Evolutionary conservation across 2,113 vertebrate species (phyloP).

Genomic region (Anolis sagrei): DNA sequence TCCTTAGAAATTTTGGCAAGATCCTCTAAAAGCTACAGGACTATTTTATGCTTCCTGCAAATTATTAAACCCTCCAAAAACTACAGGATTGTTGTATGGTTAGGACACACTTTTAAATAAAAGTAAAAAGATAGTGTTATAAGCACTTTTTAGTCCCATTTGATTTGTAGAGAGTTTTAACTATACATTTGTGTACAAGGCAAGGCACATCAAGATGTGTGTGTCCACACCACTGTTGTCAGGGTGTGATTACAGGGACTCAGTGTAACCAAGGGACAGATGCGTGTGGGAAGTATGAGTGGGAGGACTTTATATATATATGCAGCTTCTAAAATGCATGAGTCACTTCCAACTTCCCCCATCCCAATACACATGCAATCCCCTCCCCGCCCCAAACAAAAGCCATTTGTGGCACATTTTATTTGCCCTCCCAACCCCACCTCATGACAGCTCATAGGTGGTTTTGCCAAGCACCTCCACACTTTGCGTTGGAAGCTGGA

Average conservation of each 20-base stretch:
- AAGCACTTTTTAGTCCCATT: not conserved
- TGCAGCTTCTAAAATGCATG: not conserved
- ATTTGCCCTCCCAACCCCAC: not conserved
- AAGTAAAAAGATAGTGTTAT: not conserved
- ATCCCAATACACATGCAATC: not conserved
- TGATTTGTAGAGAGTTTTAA: not conserved
- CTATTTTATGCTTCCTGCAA: too few relatives aligned
- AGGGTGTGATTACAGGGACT: slow-evolving; percentile 15
- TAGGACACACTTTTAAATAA: not conserved
- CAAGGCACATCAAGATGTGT: not conserved
- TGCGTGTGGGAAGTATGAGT: slow-evolving; percentile 27
- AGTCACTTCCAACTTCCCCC: not conserved
- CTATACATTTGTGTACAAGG: not conserved
- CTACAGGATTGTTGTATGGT: not conserved
- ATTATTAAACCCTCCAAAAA: not conserved
- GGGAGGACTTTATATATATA: slow-evolving; percentile 23
- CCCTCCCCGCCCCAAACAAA: not conserved
- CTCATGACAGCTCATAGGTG: not conserved
- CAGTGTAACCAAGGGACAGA: slow-evolving; percentile 30
- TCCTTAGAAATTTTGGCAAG: too few relatives aligned
- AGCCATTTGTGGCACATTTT: not conserved
- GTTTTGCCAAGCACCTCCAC: too few relatives aligned
- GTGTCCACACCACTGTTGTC: slow-evolving; percentile 10
- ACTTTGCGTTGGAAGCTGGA: not conserved
- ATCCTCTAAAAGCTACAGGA: not conserved